Percentiles rank a stretch among this genome's conserved stretches.
These are phyloP conservation scores for Hipparchia sbordonii DNA, from an alignment of 2,888 invertebrate genomes.

Conservation along the genomic window DNA sequence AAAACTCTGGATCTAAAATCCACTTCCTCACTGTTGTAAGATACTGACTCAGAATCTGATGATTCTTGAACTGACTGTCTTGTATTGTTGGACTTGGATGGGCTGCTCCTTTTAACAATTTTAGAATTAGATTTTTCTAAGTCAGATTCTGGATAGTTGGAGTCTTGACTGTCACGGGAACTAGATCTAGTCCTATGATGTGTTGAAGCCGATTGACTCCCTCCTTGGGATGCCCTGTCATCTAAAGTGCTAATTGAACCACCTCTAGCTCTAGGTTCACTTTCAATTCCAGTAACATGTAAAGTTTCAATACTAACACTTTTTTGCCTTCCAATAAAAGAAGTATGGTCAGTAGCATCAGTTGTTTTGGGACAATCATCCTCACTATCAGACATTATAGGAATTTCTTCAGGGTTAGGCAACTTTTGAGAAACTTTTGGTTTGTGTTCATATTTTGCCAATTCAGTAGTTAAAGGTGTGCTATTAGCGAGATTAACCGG, in stretches of 20 bases:
- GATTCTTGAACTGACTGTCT: slow-evolving; percentile 53
- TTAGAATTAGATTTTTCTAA: slow-evolving; percentile 51
- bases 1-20: slow-evolving; percentile 72
- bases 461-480: slow-evolving; percentile 10
- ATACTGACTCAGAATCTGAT: slow-evolving; percentile 68
- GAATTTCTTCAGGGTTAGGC: slow-evolving; percentile 74
- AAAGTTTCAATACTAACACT: slow-evolving; percentile 70
- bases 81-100: slow-evolving; percentile 41
- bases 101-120: slow-evolving; percentile 40
- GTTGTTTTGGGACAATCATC: slow-evolving; percentile 49
- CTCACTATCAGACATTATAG: slow-evolving; percentile 62
- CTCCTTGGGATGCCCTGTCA: slow-evolving; percentile 51
- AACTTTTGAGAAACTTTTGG: slow-evolving; percentile 48
- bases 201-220: slow-evolving; percentile 58
- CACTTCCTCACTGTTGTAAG: slow-evolving; percentile 70
- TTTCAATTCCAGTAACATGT: slow-evolving; percentile 52
- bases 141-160: slow-evolving; percentile 66
- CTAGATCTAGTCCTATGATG: slow-evolving; percentile 58
- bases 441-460: slow-evolving; percentile 28
- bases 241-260: slow-evolving; percentile 55
- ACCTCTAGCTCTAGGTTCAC: slow-evolving; percentile 46
- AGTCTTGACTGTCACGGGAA: slow-evolving; percentile 64
- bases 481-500: no score
- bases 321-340: slow-evolving; percentile 47
- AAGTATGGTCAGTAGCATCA: slow-evolving; percentile 41